A percentile compares a stretch with the other conserved stretches of the same genome.
These are phyloP conservation scores for Sturnira hondurensis DNA, from an alignment of 2,113 vertebrate species.

Conservation along the genomic window DNA sequence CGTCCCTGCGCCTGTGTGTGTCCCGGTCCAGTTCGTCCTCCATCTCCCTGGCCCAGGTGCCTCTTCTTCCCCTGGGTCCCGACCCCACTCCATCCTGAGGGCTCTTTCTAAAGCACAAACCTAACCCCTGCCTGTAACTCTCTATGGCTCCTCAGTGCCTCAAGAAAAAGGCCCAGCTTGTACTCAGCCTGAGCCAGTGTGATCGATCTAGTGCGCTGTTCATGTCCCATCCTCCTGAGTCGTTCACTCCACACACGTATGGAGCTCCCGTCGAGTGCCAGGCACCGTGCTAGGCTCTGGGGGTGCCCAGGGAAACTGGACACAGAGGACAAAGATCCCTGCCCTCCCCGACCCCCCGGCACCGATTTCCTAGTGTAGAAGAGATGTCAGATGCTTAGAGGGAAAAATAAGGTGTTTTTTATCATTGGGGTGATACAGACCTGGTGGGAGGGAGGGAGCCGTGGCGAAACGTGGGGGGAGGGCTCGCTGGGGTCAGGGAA, in stretches of 20 bases:
- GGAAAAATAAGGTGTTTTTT: background rate
- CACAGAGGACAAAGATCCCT: background rate
- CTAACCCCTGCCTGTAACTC: background rate
- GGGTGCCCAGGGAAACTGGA: background rate
- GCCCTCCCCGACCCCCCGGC: background rate
- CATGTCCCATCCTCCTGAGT: background rate
- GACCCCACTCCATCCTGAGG: background rate
- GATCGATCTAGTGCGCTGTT: background rate
- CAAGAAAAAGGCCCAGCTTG: background rate
- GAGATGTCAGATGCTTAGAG: background rate
- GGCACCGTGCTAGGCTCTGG: background rate
- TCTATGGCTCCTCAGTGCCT: background rate
- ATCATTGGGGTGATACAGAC: background rate
- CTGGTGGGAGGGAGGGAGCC: background rate
- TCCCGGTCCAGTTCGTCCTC: background rate
- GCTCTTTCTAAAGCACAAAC: background rate
- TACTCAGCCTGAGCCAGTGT: background rate
- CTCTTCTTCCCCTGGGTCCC: background rate
- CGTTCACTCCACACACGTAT: background rate
- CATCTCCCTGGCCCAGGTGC: background rate
- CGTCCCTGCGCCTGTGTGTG: background rate
- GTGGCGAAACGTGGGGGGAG: fast-evolving
- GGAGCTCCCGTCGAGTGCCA: background rate
- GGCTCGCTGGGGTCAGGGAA: too few species aligned
- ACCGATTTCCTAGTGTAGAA: background rate